Evolutionary conservation across 1,140 invertebrate species (phyloP).

Genomic region (Diploscapter pachys): DNA sequence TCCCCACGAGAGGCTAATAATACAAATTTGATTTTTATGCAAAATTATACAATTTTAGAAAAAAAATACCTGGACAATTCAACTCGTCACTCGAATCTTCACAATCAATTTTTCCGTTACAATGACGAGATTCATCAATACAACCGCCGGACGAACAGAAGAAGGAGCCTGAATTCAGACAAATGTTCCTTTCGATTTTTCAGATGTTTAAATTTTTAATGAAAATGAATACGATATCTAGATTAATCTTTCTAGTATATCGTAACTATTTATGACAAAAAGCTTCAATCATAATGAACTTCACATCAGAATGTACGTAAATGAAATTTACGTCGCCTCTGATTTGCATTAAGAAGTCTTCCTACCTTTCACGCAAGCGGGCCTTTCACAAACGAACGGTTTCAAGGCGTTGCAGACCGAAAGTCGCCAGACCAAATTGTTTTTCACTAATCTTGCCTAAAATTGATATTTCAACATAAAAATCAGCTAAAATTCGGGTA

Average conservation of each 20-base stretch:
- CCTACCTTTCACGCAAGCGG: constrained; percentile 82
- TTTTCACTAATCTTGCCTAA: constrained; percentile 20
- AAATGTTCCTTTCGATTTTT: not conserved
- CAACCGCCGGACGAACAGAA: constrained; percentile 62
- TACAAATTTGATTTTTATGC: constrained; percentile 6
- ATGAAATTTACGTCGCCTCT: too few species aligned
- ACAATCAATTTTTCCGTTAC: constrained; percentile 63
- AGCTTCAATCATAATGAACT: too few species aligned
- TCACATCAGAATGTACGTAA: too few species aligned
- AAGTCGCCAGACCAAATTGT: constrained; percentile 42
- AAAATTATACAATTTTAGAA: not conserved
- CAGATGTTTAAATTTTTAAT: too few species aligned
- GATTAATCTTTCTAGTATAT: too few species aligned
- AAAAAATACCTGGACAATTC: constrained; percentile 57
- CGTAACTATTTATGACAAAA: too few species aligned
- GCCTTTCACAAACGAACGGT: constrained; percentile 85
- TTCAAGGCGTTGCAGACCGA: constrained; percentile 78
- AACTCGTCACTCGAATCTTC: constrained; percentile 62
- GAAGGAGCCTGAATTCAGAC: constrained; percentile 58
- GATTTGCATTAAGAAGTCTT: not conserved
- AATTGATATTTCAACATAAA: too few species aligned
- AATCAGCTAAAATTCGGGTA: too few species aligned
- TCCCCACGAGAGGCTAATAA: constrained; percentile 42
- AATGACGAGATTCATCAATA: constrained; percentile 61
- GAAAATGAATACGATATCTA: too few species aligned